Percentiles rank a stretch among this genome's conserved stretches.
These are phyloP conservation scores for Belgica antarctica DNA, from an alignment of 2,888 invertebrate species.

Conservation along the genomic window DNA sequence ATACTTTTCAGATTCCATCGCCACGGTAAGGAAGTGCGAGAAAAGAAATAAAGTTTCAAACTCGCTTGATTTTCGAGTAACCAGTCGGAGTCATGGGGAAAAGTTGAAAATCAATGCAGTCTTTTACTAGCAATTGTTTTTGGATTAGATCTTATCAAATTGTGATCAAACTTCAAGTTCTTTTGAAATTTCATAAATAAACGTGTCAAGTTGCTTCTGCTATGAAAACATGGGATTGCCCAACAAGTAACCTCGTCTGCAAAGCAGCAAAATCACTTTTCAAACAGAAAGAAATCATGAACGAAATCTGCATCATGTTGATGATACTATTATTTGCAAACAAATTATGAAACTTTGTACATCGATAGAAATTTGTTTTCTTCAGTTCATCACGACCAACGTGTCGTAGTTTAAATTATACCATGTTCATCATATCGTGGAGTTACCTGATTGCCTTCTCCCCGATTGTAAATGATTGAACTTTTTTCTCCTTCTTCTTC, in stretches of 20 bases:
- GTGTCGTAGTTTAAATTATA: constrained; percentile 36
- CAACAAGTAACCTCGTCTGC: background rate
- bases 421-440: constrained; percentile 31
- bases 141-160: no score
- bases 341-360: constrained; percentile 41
- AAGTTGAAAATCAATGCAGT: no score
- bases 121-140: no score
- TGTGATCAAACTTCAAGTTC: no score
- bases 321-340: constrained; percentile 28
- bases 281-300: background rate
- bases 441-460: constrained; percentile 7
- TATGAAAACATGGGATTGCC: no score
- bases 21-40: background rate
- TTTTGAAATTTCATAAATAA: no score
- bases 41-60: background rate
- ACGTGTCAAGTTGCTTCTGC: no score
- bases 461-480: constrained; percentile 30
- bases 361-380: constrained; percentile 41
- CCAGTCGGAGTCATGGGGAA: no score
- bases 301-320: constrained; percentile 14
- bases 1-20: background rate
- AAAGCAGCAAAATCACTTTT: background rate
- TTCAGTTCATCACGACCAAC: constrained; percentile 40
- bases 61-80: background rate
- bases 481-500: background rate